phyloP scores from a whole-genome alignment of 2,888 invertebrate species.

The Stomorhina lunata region DNA sequence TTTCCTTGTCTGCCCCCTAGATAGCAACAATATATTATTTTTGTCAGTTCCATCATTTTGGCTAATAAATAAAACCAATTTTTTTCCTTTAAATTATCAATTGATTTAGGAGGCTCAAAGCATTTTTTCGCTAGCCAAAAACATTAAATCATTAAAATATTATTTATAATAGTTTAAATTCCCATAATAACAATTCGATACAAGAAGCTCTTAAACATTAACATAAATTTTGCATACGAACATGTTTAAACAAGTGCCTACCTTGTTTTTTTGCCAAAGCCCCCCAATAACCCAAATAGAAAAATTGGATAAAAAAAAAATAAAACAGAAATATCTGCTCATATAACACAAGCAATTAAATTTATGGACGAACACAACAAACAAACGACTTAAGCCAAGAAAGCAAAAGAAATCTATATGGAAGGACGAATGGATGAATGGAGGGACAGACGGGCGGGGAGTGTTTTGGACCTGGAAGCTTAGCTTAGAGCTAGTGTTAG shows the following conservation, averaged over 20 bases:
- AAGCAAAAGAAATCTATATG: neutral
- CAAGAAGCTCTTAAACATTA: conserved; percentile 46
- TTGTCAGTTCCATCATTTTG: too few species aligned
- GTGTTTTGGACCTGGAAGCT: too few species aligned
- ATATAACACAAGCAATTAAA: conserved; percentile 55
- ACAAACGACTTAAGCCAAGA: neutral
- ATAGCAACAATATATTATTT: too few species aligned
- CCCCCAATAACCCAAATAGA: neutral
- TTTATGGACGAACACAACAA: conserved; percentile 28
- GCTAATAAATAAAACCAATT: too few species aligned
- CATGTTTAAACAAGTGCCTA: conserved; percentile 42
- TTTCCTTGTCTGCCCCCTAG: too few species aligned
- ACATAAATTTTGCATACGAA: conserved; percentile 54
- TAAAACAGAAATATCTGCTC: too few species aligned
- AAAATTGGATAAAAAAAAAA: neutral
- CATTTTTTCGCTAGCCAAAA: too few species aligned
- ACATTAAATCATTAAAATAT: conserved; percentile 44
- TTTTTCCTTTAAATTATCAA: too few species aligned
- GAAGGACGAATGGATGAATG: neutral
- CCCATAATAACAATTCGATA: conserved; percentile 45
- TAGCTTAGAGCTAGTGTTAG: too few species aligned
- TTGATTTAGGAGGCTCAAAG: too few species aligned
- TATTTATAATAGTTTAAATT: conserved; percentile 56
- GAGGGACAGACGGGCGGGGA: neutral
- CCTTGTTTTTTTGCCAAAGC: neutral